Evolutionary conservation across 2,797 vertebrate genomes (phyloP).

Genomic region (Florisuga fusca): DNA sequence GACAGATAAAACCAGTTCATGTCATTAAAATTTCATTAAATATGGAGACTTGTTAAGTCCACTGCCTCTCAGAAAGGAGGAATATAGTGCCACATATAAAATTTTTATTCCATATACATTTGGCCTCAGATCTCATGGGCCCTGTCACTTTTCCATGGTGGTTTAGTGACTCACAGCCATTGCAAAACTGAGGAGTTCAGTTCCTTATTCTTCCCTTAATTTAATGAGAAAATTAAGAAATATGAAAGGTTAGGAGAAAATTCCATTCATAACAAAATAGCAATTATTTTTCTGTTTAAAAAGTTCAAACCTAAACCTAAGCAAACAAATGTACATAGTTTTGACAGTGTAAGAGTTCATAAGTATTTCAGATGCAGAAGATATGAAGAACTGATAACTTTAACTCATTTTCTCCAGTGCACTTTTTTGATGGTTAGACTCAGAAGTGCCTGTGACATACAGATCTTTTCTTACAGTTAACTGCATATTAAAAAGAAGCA

Average conservation of each 20-base stretch:
- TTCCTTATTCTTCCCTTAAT: not conserved
- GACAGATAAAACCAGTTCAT: not conserved
- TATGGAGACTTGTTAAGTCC: not conserved
- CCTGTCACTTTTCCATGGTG: not conserved
- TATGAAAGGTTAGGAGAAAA: not conserved
- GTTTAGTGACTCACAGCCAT: not conserved
- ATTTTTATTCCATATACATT: not conserved
- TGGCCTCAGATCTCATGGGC: not conserved
- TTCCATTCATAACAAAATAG: not conserved
- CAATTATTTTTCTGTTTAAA: not conserved
- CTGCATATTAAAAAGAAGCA: not conserved
- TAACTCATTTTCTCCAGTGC: not conserved
- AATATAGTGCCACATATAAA: not conserved
- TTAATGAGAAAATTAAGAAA: not conserved
- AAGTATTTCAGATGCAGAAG: not conserved
- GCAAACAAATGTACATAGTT: not conserved
- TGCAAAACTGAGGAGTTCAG: not conserved
- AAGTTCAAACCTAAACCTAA: not conserved
- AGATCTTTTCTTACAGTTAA: not conserved
- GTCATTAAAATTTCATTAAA: not conserved
- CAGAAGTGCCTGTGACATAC: not conserved
- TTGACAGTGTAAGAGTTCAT: not conserved
- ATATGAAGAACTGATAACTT: not conserved
- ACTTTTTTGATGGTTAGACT: not conserved
- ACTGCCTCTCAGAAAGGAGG: not conserved